These are phyloP conservation scores for Pseudococcus viburni DNA, from an alignment of 2,888 invertebrate genomes.

Conservation along the genomic window DNA sequence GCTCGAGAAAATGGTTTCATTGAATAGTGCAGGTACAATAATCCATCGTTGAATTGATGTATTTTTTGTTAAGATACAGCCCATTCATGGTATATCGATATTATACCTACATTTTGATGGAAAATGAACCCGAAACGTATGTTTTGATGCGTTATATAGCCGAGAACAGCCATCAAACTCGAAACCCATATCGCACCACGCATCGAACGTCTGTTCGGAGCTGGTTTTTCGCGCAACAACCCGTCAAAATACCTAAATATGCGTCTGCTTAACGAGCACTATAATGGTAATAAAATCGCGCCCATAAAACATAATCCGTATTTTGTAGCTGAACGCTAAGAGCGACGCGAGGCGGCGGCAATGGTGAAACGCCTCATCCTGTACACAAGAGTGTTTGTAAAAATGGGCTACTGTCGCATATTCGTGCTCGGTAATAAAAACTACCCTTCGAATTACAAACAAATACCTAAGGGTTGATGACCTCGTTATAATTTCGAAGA, in stretches of 20 bases:
- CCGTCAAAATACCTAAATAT: constrained; percentile 9
- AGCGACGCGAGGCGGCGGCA: background rate
- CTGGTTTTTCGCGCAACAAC: background rate
- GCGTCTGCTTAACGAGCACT: constrained; percentile 24
- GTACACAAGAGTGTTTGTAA: background rate
- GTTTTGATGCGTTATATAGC: no score
- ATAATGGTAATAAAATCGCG: constrained; percentile 36
- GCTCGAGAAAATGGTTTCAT: no score
- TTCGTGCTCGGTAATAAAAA: constrained; percentile 30
- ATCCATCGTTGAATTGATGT: no score
- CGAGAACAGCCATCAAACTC: background rate
- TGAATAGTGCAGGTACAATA: no score
- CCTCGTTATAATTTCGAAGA: constrained; percentile 17
- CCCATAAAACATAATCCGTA: constrained; percentile 37
- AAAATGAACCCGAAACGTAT: no score
- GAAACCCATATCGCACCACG: background rate
- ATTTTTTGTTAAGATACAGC: no score
- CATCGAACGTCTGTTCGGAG: background rate
- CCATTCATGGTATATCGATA: no score
- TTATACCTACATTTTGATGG: no score
- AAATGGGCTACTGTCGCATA: constrained; percentile 4
- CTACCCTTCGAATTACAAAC: constrained; percentile 47
- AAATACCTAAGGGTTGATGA: constrained; percentile 32
- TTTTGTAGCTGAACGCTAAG: background rate
- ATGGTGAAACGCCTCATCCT: background rate